phyloP scores from a whole-genome alignment of 2,888 invertebrate genomes.

The Polydrusus tereticollis region DNA sequence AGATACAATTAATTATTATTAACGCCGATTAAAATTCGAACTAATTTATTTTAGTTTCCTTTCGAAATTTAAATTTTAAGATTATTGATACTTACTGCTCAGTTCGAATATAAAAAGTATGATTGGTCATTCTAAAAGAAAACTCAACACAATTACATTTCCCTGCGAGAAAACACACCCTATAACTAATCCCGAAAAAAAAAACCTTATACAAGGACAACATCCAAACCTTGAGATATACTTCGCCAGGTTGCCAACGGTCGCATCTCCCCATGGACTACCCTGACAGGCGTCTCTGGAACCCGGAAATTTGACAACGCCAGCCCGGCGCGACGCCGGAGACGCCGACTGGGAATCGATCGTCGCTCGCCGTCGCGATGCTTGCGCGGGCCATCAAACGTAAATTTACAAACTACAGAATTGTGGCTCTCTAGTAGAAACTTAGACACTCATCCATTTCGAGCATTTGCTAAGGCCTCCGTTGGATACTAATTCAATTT shows the following conservation, averaged over 20 bases:
- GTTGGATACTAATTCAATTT: neutral
- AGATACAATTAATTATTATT: no score
- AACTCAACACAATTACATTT: no score
- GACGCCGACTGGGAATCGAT: conserved; percentile 45
- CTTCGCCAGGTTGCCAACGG: conserved; percentile 1
- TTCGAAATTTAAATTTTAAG: no score
- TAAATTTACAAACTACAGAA: conserved; percentile 44
- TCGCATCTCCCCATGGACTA: conserved; percentile 14
- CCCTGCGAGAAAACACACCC: neutral
- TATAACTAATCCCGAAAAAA: conserved; percentile 6
- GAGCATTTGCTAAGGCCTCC: conserved; percentile 14
- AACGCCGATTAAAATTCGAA: no score
- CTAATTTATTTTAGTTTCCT: no score
- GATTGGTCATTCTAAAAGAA: conserved; percentile 11
- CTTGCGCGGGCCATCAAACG: conserved; percentile 38
- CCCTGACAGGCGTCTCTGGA: conserved; percentile 20
- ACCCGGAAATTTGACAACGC: conserved; percentile 28
- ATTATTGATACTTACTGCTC: conserved; percentile 12
- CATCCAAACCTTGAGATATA: conserved; percentile 19
- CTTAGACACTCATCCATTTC: conserved; percentile 41
- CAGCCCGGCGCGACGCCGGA: conserved; percentile 34
- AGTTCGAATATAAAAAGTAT: conserved; percentile 11
- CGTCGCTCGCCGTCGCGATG: conserved; percentile 34
- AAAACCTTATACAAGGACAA: conserved; percentile 17
- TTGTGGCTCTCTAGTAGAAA: conserved; percentile 40